phyloP scores from a whole-genome alignment of 2,888 invertebrate genomes.

The Nomada ruficornis region DNA sequence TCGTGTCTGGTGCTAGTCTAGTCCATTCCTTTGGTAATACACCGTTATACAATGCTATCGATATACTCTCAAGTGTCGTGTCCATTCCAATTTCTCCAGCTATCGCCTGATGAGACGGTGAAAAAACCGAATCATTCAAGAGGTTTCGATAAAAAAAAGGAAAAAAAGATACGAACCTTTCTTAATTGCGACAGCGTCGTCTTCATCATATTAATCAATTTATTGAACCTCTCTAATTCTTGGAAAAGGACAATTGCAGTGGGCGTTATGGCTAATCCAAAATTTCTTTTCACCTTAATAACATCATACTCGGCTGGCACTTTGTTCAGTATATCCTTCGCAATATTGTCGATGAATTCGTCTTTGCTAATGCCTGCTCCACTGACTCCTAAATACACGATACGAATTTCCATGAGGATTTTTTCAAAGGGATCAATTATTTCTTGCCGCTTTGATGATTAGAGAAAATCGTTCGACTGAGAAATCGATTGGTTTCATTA shows the following conservation, averaged over 20 bases:
- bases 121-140: background rate
- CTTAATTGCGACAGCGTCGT: conserved; percentile 90
- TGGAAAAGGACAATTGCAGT: conserved; percentile 94
- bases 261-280: conserved; percentile 92
- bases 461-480: background rate
- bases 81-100: conserved; percentile 98
- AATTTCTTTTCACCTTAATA: conserved; percentile 91
- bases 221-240: conserved; percentile 95
- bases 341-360: conserved; percentile 92
- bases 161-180: conserved; percentile 83
- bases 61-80: conserved; percentile 92
- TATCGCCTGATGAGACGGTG: conserved; percentile 86
- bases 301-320: conserved; percentile 92
- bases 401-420: background rate
- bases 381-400: conserved; percentile 25
- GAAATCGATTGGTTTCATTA: background rate
- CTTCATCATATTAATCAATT: conserved; percentile 89
- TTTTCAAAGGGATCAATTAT: too few species aligned
- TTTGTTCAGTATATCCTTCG: conserved; percentile 91
- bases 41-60: conserved; percentile 93
- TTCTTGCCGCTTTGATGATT: too few species aligned
- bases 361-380: conserved; percentile 89
- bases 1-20: conserved; percentile 92
- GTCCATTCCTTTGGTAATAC: conserved; percentile 93
- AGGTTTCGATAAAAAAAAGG: background rate